Percentiles rank a stretch among this genome's conserved stretches.
Conservation (phyloP, 2,113 vertebrate genomes). For the Embiotoca jacksoni region DNA sequence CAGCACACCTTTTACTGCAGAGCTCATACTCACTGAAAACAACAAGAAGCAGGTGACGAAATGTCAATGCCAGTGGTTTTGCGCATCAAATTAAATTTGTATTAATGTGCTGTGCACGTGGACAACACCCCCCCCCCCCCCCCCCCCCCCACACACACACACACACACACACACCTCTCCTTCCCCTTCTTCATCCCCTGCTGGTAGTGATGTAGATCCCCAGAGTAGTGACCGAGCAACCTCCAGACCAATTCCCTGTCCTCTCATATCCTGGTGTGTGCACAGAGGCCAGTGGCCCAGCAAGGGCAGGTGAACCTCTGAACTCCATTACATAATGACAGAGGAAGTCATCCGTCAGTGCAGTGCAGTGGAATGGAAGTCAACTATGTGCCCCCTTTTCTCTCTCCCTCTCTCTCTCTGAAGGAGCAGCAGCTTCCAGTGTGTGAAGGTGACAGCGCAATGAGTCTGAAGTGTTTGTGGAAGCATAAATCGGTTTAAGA, state of each 20-base stretch:
- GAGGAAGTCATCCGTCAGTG: constrained; percentile 78
- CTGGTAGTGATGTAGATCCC: constrained; percentile 36
- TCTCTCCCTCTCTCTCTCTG: constrained; percentile 30
- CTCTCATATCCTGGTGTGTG: constrained; percentile 57
- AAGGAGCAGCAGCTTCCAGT: constrained; percentile 48
- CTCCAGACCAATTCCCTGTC: constrained; percentile 57
- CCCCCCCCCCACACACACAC: not conserved
- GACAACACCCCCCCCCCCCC: not conserved
- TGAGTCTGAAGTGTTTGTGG: constrained; percentile 67
- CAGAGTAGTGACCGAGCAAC: constrained; percentile 52
- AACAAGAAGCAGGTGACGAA: not conserved
- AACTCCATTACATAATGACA: constrained; percentile 71
- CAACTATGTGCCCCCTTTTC: constrained; percentile 47
- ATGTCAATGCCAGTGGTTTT: not conserved
- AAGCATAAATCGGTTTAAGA: constrained; percentile 69
- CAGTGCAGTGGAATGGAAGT: constrained; percentile 47
- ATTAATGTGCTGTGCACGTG: not conserved
- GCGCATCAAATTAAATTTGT: not conserved
- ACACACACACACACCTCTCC: too few species aligned
- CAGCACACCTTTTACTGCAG: too few species aligned
- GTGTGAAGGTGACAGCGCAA: constrained; percentile 44
- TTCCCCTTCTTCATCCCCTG: not conserved
- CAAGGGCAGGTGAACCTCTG: constrained; percentile 66
- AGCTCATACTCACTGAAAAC: not conserved
- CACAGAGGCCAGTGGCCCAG: constrained; percentile 48